Evolutionary conservation across 2,888 invertebrate species (phyloP).

Genomic region (Eucriotettix oculatus): DNA sequence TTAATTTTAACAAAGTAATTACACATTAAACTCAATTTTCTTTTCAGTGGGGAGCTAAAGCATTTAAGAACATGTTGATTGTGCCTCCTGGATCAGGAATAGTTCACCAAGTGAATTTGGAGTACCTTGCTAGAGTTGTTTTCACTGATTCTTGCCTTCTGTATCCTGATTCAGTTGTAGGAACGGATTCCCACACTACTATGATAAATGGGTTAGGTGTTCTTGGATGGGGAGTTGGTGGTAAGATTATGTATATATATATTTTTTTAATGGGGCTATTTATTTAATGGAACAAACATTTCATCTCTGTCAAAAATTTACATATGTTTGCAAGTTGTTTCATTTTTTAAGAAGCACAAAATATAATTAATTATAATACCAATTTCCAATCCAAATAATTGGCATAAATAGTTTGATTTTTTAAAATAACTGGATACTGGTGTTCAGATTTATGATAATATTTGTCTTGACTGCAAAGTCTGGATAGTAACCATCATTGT

Average conservation of each 20-base stretch:
- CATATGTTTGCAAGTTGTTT: too few species aligned
- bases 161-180: conserved; percentile 85
- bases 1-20: too few species aligned
- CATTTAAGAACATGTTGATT: conserved; percentile 89
- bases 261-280: too few species aligned
- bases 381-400: background rate
- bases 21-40: too few species aligned
- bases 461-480: background rate
- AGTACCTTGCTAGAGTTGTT: conserved; percentile 82
- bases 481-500: background rate
- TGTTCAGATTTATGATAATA: too few species aligned
- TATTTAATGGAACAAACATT: too few species aligned
- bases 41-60: conserved; percentile 97
- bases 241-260: conserved; percentile 21
- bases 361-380: background rate
- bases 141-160: conserved; percentile 50
- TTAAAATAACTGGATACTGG: too few species aligned
- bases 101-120: conserved; percentile 95
- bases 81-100: conserved; percentile 98
- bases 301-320: too few species aligned
- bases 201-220: conserved; percentile 98
- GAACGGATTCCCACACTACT: conserved; percentile 97
- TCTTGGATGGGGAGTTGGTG: conserved; percentile 91
- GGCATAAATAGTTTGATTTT: background rate
- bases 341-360: too few species aligned